phyloP scores from a whole-genome alignment of 2,888 invertebrate species.

The Anarsia innoxiella region DNA sequence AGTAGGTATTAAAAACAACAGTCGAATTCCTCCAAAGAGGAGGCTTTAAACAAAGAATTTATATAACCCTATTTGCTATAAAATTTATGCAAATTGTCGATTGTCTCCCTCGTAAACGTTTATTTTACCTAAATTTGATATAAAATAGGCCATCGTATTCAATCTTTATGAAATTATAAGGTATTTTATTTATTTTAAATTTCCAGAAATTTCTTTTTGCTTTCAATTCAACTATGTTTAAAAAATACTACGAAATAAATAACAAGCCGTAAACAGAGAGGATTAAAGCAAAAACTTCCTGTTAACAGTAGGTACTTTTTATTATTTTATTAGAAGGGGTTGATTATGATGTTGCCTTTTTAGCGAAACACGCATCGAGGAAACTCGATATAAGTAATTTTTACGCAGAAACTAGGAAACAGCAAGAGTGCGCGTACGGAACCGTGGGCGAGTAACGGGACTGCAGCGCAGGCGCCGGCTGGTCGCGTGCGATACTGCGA shows the following conservation, averaged over 20 bases:
- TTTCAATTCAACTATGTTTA: no score
- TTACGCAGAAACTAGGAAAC: constrained; percentile 2
- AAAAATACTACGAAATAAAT: no score
- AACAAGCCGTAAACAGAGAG: no score
- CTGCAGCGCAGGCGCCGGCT: background rate
- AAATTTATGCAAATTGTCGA: constrained; percentile 48
- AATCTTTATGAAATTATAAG: background rate
- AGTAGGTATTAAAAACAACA: no score
- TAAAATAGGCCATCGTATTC: constrained; percentile 12
- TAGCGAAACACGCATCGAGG: no score
- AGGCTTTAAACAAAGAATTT: constrained; percentile 18
- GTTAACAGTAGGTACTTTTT: no score
- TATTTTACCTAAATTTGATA: constrained; percentile 10
- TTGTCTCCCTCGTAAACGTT: constrained; percentile 10
- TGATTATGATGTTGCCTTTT: no score
- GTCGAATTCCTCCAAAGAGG: constrained; percentile 37
- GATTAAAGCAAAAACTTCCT: no score
- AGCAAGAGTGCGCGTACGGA: background rate
- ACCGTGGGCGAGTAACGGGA: constrained; percentile 11
- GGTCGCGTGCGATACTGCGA: constrained; percentile 7
- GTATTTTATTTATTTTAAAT: no score
- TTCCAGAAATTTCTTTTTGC: no score
- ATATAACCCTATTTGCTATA: constrained; percentile 39
- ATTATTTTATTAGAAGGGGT: no score
- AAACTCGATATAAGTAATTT: no score